These are phyloP conservation scores for Drosophila borborema DNA, from an alignment of 2,888 invertebrate genomes.

Conservation along the genomic window DNA sequence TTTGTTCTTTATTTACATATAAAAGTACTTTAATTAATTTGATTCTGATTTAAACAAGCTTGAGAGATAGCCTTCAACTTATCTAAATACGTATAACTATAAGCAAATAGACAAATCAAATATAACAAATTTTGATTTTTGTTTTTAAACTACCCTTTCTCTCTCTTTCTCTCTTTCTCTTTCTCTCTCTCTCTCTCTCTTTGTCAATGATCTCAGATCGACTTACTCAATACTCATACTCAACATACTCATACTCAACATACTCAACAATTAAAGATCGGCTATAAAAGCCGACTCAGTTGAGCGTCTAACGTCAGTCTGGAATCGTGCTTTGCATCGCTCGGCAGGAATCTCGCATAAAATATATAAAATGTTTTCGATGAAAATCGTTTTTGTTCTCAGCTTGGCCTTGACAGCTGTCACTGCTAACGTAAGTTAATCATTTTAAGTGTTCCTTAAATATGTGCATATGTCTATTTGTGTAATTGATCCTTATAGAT, in stretches of 20 bases:
- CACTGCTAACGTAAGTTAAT: conserved; percentile 28
- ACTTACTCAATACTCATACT: neutral
- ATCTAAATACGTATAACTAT: neutral
- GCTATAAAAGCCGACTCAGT: conserved; percentile 46
- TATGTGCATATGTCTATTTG: neutral
- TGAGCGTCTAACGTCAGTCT: conserved; percentile 26
- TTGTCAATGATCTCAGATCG: too few relatives aligned
- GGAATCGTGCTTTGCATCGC: neutral
- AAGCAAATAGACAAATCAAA: neutral
- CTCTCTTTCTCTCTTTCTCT: neutral
- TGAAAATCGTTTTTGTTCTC: conserved; percentile 54
- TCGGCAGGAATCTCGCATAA: neutral
- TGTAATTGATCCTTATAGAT: neutral
- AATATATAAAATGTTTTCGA: conserved; percentile 42
- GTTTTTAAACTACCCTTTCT: neutral
- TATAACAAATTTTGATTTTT: neutral
- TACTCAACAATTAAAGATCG: neutral
- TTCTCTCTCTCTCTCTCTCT: neutral
- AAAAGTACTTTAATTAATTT: too few relatives aligned
- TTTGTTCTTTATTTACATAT: too few relatives aligned
- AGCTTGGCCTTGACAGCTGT: conserved; percentile 35
- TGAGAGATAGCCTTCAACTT: neutral
- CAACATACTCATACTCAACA: neutral
- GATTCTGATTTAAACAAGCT: neutral
- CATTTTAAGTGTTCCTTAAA: neutral